Evolutionary conservation across 2,888 invertebrate genomes (phyloP), one percentile per base, ranked within the genome.

Genomic region (Macaria liturata): DNA sequence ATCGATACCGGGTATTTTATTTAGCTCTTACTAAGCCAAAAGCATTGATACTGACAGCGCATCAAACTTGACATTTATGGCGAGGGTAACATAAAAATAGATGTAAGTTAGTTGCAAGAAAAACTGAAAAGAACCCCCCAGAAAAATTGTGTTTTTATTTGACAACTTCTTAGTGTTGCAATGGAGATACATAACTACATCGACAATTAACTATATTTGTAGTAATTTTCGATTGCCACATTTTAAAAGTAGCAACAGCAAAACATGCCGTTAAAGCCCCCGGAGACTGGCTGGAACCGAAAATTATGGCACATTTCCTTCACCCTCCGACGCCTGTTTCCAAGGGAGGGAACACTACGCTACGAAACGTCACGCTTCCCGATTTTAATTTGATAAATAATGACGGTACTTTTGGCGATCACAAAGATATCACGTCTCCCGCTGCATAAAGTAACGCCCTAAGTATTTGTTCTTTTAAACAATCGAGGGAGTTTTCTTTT

Each of bases 211-310:
- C 20, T 1, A 20, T 20, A 20, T 20, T 20, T 20, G 20, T 20
- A 20, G 20, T 20, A 20, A 20, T 20, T 20, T 20, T 20, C 51
- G 50, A 59, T 44, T 43, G 40, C 61, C 49, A 63, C 48, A 61
- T 62, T 62, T 53, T 51, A 57, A 57, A 66, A 62, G 61, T 61
- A 64, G 48, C 64, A 64, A 57, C 62, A 58, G 60, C 66, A 63
- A 65, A 60, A 66, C 66, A 67, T 62, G 66, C 54, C 54, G 51
- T 51, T 51, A 54, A 43, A 54, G n/a, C 47, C 71, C 72, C 70
- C 60, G 67, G 74, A 72, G 71, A 72, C 76, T 72, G 72, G 70
- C 75, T 73, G 68, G 71, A 70, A 73, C 72, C 74, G 75, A 77
- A 80, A 78, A 80, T 76, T 74, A 77, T 74, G 60, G 74, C 71